Evolutionary conservation across 2,797 vertebrate species (phyloP), one percentile per base, ranked within the genome.

Genomic region (Hafferia zeledoni): DNA sequence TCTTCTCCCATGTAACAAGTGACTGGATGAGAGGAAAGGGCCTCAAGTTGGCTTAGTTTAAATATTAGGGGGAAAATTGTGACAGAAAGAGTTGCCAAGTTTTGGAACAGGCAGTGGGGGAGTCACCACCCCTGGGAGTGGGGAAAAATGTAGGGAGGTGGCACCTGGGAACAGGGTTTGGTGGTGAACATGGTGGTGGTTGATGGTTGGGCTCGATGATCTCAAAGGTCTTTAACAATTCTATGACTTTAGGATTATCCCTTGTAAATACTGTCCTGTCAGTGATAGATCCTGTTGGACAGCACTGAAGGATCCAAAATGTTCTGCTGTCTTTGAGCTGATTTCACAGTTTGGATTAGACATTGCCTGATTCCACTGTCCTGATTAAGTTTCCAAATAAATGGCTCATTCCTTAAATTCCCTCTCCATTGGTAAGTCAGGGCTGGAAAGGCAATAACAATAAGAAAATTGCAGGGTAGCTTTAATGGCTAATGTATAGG

Each of bases 61-160:
- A n/a, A 11, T 10, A 52, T n/a, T 0, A 52, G 19, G 17, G 15
- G 43, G 33, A 8, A 22, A 15, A 23, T 78, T 63, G 70, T 43
- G 35, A 13, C 63, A 50, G 65, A 11, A 23, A 2, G 17, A 3
- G 4, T 27, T 70, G 22, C 8, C 33, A 47, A 5, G 20, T 33
- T 8, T 9, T 63, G 49, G 41, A 31, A 27, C 17, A 31, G 35
- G 57, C 5, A 5, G 33, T 3, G 41, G 3, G 41, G 41, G 31
- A 35, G 35, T 6, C 65, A 17, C 17, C 49, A 56, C 4, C 17
- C 11, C 50, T 78, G 57, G 35, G 23, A 64, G 55, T 35, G 65
- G 18, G 6, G 10, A 49, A 6, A 8, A 28, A 9, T 0, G 0
- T 65, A 23, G 16, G 47, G 22, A 27, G 24, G 31, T 35, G 75